Conservation (phyloP, 1,140 invertebrate species). For the Rhyzopertha dominica region DNA sequence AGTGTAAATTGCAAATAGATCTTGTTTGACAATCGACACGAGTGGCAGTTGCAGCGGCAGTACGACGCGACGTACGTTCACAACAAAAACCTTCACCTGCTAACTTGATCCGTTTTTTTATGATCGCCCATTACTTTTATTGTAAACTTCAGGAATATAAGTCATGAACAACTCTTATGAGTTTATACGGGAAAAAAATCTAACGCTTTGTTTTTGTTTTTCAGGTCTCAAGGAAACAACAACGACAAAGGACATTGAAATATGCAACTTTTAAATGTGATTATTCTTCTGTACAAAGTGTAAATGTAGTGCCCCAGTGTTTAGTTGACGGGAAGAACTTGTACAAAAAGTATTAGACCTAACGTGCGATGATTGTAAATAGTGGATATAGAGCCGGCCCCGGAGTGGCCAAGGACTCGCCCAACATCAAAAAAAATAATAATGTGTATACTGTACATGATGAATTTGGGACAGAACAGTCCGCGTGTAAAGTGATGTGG, state of each 20-base stretch:
- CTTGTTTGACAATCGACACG: too few relatives aligned
- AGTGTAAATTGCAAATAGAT: too few relatives aligned
- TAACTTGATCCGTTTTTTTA: too few relatives aligned
- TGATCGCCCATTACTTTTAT: too few relatives aligned
- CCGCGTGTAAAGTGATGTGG: constrained; percentile 40
- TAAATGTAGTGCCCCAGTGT: constrained; percentile 48
- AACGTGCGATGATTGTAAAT: constrained; percentile 38
- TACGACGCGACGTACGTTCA: too few relatives aligned
- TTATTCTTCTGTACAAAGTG: constrained; percentile 48
- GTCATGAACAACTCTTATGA: too few relatives aligned
- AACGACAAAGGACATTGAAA: constrained; percentile 46
- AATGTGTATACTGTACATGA: constrained; percentile 22
- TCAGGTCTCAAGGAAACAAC: constrained; percentile 38
- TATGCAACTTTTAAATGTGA: constrained; percentile 48
- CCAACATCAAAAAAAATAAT: constrained; percentile 15
- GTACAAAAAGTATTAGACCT: constrained; percentile 47
- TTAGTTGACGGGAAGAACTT: constrained; percentile 44
- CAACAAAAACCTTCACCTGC: too few relatives aligned
- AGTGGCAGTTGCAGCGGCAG: too few relatives aligned
- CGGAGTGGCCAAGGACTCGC: constrained; percentile 26
- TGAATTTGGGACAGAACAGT: constrained; percentile 28
- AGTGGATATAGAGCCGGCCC: constrained; percentile 32
- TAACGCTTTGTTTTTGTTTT: constrained; percentile 36
- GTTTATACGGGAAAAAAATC: too few relatives aligned
- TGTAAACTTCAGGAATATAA: too few relatives aligned